Evolutionary conservation across 2,797 vertebrate species (phyloP).

Genomic region (Eulemur mongoz): DNA sequence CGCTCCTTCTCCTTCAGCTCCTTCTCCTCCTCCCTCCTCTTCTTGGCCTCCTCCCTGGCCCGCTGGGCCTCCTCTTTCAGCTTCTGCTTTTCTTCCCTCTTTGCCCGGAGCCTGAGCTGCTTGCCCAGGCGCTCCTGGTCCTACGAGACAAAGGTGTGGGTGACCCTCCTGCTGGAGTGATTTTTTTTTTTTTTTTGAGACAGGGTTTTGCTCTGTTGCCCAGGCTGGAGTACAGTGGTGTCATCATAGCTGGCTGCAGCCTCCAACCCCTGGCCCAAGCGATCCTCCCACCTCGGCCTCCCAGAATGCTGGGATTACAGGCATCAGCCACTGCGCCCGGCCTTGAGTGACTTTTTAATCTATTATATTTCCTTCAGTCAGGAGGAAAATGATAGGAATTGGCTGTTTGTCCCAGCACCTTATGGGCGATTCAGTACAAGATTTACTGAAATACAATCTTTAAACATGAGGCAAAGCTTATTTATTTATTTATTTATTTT

Average conservation of each 20-base stretch:
- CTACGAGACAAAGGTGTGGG: slow-evolving; percentile 52
- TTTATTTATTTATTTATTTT: neutral
- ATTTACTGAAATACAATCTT: neutral
- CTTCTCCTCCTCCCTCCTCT: slow-evolving; percentile 91
- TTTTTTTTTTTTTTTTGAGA: neutral
- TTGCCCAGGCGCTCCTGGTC: slow-evolving; percentile 87
- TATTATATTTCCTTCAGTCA: neutral
- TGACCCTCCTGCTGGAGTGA: neutral
- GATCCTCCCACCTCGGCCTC: neutral
- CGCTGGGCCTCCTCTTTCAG: slow-evolving; percentile 92
- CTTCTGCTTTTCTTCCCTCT: slow-evolving; percentile 89
- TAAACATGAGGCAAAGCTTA: accelerated
- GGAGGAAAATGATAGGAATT: neutral
- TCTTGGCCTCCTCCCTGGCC: slow-evolving; percentile 92
- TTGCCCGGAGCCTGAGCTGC: slow-evolving; percentile 85
- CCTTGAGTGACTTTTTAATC: neutral
- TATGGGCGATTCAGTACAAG: neutral
- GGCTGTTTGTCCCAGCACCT: neutral
- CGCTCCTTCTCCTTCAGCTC: slow-evolving; percentile 91
- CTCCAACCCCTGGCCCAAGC: neutral
- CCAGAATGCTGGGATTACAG: neutral
- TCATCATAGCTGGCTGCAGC: neutral
- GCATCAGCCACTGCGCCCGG: neutral
- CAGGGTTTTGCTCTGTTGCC: neutral
- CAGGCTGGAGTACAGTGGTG: neutral